These are phyloP conservation scores for Phortica magna DNA, from an alignment of 2,888 invertebrate species.

Conservation along the genomic window DNA sequence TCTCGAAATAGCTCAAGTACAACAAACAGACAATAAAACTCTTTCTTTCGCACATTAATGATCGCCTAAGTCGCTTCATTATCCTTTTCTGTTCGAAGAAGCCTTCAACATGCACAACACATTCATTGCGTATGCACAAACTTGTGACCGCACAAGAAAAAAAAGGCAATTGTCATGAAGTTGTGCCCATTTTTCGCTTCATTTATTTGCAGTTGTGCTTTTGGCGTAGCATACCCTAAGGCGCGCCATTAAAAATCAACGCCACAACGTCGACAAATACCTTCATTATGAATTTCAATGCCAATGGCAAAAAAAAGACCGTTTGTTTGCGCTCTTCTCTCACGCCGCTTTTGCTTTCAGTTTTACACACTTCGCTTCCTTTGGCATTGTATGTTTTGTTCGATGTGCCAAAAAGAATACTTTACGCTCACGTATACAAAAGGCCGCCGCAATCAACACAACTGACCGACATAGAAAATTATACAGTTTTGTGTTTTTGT, in stretches of 20 bases:
- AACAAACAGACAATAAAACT: no score
- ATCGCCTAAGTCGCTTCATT: no score
- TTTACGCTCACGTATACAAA: constrained; percentile 6
- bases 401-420: not conserved
- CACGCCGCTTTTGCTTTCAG: not conserved
- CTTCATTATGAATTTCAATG: constrained; percentile 62
- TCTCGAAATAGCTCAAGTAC: no score
- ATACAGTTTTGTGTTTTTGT: not conserved
- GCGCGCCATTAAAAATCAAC: constrained; percentile 66
- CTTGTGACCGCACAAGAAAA: not conserved
- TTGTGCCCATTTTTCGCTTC: constrained; percentile 9
- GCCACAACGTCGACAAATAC: constrained; percentile 54
- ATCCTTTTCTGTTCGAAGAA: no score
- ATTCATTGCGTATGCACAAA: not conserved
- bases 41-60: no score
- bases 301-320: constrained; percentile 40
- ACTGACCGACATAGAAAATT: constrained; percentile 26
- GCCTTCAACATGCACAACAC: no score
- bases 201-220: constrained; percentile 5
- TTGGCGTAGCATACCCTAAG: constrained; percentile 28
- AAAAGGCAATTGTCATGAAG: not conserved
- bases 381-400: not conserved
- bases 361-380: not conserved
- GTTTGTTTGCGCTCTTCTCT: constrained; percentile 6
- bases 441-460: constrained; percentile 29